Evolutionary conservation across 2,797 vertebrate species (phyloP).

Genomic region (Lepus oiostolus): DNA sequence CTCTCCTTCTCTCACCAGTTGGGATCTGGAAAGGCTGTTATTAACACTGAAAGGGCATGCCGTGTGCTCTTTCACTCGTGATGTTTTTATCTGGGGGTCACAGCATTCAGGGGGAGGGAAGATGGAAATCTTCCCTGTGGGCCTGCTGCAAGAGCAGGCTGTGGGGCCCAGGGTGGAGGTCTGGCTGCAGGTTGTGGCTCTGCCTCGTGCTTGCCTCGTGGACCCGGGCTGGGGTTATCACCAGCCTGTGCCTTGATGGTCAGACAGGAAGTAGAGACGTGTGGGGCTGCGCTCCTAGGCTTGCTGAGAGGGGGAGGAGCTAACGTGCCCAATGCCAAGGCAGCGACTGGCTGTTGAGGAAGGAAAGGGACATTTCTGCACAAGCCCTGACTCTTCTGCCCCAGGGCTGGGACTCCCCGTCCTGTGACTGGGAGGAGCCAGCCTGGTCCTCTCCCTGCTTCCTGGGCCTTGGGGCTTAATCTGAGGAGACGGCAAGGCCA

Average conservation of each 20-base stretch:
- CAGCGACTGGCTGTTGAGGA: not conserved
- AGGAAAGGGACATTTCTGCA: not conserved
- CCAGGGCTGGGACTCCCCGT: not conserved
- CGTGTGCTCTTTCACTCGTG: not conserved
- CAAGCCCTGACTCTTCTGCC: not conserved
- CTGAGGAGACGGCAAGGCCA: not conserved
- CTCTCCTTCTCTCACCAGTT: not conserved
- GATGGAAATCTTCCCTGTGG: not conserved
- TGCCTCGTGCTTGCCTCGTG: not conserved
- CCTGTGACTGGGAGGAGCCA: not conserved
- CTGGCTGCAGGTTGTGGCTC: not conserved
- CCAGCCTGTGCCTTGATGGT: not conserved
- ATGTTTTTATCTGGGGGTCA: conserved; percentile 5
- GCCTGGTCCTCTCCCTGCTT: not conserved
- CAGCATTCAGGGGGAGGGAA: not conserved
- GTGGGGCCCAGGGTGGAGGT: not conserved
- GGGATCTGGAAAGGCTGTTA: not conserved
- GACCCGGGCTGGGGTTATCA: not conserved
- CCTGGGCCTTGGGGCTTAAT: not conserved
- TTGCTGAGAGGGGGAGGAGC: not conserved
- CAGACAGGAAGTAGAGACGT: not conserved
- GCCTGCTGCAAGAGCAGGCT: not conserved
- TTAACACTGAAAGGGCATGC: not conserved
- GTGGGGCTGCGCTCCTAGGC: not conserved
- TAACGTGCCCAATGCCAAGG: not conserved